phyloP scores from a whole-genome alignment of 2,888 invertebrate genomes.

The Mimachlamys varia region DNA sequence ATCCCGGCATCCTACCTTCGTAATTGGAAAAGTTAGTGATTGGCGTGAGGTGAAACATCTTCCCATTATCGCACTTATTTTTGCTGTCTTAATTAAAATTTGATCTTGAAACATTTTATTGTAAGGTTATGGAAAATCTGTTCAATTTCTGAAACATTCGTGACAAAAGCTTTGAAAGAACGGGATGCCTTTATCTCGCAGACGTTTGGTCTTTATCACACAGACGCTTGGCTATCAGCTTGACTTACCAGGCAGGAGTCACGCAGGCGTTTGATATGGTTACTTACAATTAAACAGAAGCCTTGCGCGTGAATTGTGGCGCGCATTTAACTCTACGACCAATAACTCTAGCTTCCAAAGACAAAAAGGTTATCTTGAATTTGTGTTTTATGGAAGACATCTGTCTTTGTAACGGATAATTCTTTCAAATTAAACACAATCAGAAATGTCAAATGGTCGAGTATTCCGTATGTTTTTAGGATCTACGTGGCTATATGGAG shows the following conservation, averaged over 20 bases:
- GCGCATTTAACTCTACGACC: constrained; percentile 16
- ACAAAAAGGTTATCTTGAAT: not conserved
- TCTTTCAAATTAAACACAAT: not conserved
- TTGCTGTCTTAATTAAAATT: not conserved
- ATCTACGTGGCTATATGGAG: not conserved
- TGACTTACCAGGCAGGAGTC: constrained; percentile 24
- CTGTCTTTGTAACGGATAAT: constrained; percentile 32
- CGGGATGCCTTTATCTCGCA: constrained; percentile 11
- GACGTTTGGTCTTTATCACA: not conserved
- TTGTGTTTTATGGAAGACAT: constrained; percentile 16
- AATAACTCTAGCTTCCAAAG: constrained; percentile 13
- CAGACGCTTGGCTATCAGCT: constrained; percentile 29
- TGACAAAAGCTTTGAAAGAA: constrained; percentile 15
- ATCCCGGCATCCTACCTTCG: no score
- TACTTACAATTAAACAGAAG: constrained; percentile 30
- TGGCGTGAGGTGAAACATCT: no score
- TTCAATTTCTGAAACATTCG: not conserved
- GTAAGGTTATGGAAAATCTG: not conserved
- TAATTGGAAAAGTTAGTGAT: no score
- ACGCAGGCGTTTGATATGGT: not conserved
- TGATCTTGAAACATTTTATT: not conserved
- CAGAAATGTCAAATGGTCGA: constrained; percentile 1
- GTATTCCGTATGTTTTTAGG: not conserved
- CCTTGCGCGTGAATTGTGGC: constrained; percentile 36
- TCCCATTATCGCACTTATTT: not conserved